Evolutionary conservation across 2,113 vertebrate genomes (phyloP), one percentile per base, ranked within the genome.

Genomic region (Alouatta palliata): DNA sequence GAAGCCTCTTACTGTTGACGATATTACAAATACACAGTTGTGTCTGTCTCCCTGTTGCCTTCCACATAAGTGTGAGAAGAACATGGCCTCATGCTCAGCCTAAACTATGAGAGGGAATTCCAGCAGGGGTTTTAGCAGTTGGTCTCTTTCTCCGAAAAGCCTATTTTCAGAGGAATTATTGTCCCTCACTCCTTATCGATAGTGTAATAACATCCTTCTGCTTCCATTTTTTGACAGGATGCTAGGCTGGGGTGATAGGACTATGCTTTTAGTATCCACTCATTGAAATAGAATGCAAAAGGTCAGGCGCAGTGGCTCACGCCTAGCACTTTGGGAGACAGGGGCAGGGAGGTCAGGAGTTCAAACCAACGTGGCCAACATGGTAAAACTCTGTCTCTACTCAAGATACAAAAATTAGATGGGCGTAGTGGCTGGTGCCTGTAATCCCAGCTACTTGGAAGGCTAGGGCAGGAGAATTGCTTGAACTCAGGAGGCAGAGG

Each of bases 151-250:
- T 5, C 37, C 71, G 27, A 6, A 49, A 35, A 91, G 14, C 19
- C 12, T 47, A 21, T 82, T 88, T 75, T 56, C 40, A 12, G 58
- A 9, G 5, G n/a, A 82, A 35, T 23, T 30, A 11, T 52, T 75
- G 21, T 61, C 61, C 73, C 19, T 82, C 12, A 21, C 14, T 71
- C 23, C 17, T 27, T 13, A 5, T 8, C 6, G 10, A n/a, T 43
- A 16, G 3, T 54, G 19, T 0, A 12, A 2, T 30, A 49, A 9
- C 35, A 5, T 23, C 23, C 35, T 83, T 2, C 1, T 35, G 45
- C 17, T 49, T 73, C 56, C 23, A 3, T 25, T 58, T 90, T 70
- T 71, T 30, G 30, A 20, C 30, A 56, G 61, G 40, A 32, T 49
- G 43, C 61, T 45, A 6, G 54, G 45, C 20, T 32, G 75, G 45